Base-by-base conservation (phyloP, 2,797 vertebrate genomes). In the Tapirus indicus region DNA sequence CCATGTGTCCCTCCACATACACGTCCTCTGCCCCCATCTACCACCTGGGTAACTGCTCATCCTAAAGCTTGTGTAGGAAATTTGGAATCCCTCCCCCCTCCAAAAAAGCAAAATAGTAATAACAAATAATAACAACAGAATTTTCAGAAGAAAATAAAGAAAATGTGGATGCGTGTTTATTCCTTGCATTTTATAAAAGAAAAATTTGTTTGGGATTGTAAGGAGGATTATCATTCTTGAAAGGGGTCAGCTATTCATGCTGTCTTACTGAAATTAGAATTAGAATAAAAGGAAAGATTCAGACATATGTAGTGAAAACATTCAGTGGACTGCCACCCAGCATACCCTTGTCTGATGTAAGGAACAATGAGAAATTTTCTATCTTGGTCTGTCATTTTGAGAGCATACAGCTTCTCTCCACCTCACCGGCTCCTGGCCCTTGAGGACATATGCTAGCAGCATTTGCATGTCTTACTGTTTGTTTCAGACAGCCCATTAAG, bases 211-310 rank as follows among this genome's bases (percentile, higher is more conserved):
- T 92, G 69, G 74, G 20, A 74, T 89, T 60, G 25, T 79, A 47
- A 93, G 29, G 16, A 85, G 32, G 8, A 49, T 49, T 77, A 58
- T 21, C 7, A 44, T 2, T 75, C 41, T 71, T 52, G 27, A 72
- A 68, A 56, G 68, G 5, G 56, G 91, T 54, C 54, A 29, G 72
- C 60, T 56, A 7, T 92, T 64, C 9, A 29, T 78, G 38, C 32
- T 90, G 16, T 77, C 54, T 97, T 66, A 56, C 7, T 92, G n/a
- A 66, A 90, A 54, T 93, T 62, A 91, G 85, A 93, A 71, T 68
- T 95, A 87, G 56, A 72, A 41, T 91, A 56, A 89, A 91, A 72
- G 25, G 74, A 86, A 93, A 72, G 14, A 47, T 47, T 94, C 58
- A 79, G 5, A 69, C 8, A 64, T 49, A n/a, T 27, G 20, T 29